These are phyloP conservation scores for Drosophila siamana DNA, from an alignment of 2,888 invertebrate species.

Conservation along the genomic window DNA sequence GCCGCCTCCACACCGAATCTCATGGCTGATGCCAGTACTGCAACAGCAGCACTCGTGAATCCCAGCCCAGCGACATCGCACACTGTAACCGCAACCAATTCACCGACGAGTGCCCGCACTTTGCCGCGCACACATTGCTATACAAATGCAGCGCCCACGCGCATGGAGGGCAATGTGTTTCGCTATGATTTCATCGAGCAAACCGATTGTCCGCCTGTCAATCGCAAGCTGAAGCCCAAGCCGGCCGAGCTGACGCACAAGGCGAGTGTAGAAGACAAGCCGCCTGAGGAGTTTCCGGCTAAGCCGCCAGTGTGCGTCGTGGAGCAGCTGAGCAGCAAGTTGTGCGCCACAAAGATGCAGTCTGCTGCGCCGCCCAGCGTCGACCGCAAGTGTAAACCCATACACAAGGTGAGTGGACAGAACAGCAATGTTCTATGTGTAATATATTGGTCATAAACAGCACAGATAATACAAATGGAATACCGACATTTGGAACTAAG, in stretches of 20 bases:
- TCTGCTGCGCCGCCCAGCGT: conserved; percentile 86
- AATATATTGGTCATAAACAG: neutral
- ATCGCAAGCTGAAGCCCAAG: conserved; percentile 92
- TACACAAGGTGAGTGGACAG: conserved; percentile 85
- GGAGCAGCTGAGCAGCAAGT: conserved; percentile 70
- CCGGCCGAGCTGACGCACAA: conserved; percentile 40
- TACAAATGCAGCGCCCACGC: conserved; percentile 86
- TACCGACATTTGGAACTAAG: too few relatives aligned
- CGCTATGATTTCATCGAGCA: conserved; percentile 86
- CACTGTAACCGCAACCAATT: conserved; percentile 30
- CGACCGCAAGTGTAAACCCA: conserved; percentile 88
- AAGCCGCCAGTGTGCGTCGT: conserved; percentile 77
- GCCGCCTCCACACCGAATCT: conserved; percentile 85
- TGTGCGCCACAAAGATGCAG: conserved; percentile 63
- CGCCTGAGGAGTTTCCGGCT: conserved; percentile 80
- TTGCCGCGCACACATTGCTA: conserved; percentile 86
- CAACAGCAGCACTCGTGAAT: conserved; percentile 6
- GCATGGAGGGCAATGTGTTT: conserved; percentile 86
- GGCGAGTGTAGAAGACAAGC: conserved; percentile 76
- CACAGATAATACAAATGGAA: too few relatives aligned
- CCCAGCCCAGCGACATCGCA: conserved; percentile 8
- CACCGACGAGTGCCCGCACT: conserved; percentile 73
- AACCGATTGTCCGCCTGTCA: conserved; percentile 89
- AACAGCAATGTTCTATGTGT: too few relatives aligned
- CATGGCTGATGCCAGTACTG: conserved; percentile 65